phyloP scores from a whole-genome alignment of 2,888 invertebrate genomes.

The Acanthopleura granulata region DNA sequence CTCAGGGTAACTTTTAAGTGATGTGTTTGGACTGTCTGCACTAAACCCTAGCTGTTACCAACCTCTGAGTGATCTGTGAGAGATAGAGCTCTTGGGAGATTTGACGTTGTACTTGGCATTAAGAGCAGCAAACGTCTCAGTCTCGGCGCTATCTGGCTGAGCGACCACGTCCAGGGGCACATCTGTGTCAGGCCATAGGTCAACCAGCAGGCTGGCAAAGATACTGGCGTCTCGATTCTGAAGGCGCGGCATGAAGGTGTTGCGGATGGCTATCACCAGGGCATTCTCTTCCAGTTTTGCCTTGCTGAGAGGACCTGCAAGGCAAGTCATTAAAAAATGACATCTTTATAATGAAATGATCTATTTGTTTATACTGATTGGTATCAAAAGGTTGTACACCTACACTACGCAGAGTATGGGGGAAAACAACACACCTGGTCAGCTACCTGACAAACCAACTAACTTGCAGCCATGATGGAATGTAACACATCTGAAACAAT shows the following conservation, averaged over 20 bases:
- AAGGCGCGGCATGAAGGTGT: slow-evolving; percentile 64
- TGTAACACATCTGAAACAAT: too few species aligned
- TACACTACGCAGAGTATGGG: too few species aligned
- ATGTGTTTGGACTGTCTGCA: too few species aligned
- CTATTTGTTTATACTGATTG: too few species aligned
- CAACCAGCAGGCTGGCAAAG: slow-evolving; percentile 55
- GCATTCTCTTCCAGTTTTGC: slow-evolving; percentile 54
- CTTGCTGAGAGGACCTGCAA: slow-evolving; percentile 15
- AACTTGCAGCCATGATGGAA: too few species aligned
- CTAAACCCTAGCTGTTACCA: slow-evolving; percentile 14
- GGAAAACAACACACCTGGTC: too few species aligned
- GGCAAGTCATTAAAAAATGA: neutral
- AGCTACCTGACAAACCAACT: too few species aligned
- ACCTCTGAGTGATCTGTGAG: slow-evolving; percentile 57
- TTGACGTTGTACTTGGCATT: slow-evolving; percentile 23
- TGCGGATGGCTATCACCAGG: slow-evolving; percentile 58
- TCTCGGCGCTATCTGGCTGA: slow-evolving; percentile 36
- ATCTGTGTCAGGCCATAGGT: slow-evolving; percentile 61
- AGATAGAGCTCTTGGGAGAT: slow-evolving; percentile 50
- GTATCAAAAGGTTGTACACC: too few species aligned
- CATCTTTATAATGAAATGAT: too few species aligned
- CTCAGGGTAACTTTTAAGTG: too few species aligned
- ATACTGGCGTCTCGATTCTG: slow-evolving; percentile 58
- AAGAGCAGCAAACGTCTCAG: neutral
- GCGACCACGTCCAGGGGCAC: slow-evolving; percentile 57